phyloP scores from a whole-genome alignment of 2,797 vertebrate genomes.

The Cirrhinus molitorella region DNA sequence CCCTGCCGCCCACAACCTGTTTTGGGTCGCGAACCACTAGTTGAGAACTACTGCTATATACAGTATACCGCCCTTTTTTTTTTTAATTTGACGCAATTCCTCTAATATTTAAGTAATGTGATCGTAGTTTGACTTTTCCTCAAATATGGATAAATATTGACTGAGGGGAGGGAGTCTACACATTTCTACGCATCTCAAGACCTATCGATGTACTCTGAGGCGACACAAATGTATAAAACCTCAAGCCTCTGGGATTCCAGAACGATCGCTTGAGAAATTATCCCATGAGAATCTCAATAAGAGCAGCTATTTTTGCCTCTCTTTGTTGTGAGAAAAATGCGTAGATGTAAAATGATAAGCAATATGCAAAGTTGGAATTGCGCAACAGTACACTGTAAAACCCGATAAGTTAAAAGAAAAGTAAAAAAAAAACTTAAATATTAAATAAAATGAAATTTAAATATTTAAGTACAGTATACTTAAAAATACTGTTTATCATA shows the following conservation, averaged over 20 bases:
- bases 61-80: background rate
- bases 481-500: too few species aligned
- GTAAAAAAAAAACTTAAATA: too few species aligned
- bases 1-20: background rate
- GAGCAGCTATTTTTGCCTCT: background rate
- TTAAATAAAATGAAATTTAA: too few species aligned
- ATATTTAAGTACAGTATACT: too few species aligned
- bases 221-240: background rate
- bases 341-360: background rate
- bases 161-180: conserved; percentile 70
- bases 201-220: background rate
- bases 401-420: too few species aligned
- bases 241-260: background rate
- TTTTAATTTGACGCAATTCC: background rate
- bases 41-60: background rate
- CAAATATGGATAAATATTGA: conserved; percentile 69
- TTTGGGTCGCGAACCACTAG: background rate
- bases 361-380: background rate
- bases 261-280: background rate
- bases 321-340: background rate
- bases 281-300: background rate
- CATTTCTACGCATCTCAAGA: background rate
- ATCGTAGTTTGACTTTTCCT: conserved; percentile 54
- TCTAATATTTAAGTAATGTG: background rate
- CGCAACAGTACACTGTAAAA: too few species aligned